These are phyloP conservation scores for Tragelaphus imberbis DNA, from an alignment of 2,113 vertebrate genomes.

Conservation along the genomic window DNA sequence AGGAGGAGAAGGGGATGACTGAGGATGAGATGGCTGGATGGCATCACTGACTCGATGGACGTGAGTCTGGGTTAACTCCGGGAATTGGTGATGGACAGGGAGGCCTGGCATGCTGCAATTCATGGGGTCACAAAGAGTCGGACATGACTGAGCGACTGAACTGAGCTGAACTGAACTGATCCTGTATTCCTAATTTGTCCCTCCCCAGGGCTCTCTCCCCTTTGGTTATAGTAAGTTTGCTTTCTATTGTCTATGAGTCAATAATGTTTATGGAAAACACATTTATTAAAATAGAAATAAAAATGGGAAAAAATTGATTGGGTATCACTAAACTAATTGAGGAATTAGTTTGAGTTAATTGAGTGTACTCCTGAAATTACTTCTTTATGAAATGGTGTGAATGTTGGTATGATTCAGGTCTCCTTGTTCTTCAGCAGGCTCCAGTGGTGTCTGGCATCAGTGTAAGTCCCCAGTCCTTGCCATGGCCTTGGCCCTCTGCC, in stretches of 20 bases:
- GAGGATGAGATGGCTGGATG: too few relatives aligned
- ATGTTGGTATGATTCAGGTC: background rate
- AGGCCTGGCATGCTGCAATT: too few relatives aligned
- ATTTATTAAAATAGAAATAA: background rate
- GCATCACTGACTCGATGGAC: too few relatives aligned
- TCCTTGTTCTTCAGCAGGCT: background rate
- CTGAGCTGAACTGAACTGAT: background rate
- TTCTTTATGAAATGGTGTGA: background rate
- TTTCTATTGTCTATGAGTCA: background rate
- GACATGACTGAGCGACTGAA: too few relatives aligned
- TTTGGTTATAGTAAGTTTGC: background rate
- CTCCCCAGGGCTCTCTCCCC: background rate
- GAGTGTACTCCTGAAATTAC: background rate
- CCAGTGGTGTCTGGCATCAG: background rate
- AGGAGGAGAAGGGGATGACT: too few relatives aligned
- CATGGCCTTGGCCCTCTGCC: fast-evolving
- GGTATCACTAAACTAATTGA: background rate
- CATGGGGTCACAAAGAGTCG: too few relatives aligned
- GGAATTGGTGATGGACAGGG: too few relatives aligned
- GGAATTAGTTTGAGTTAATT: background rate
- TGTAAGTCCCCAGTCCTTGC: background rate
- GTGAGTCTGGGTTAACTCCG: too few relatives aligned
- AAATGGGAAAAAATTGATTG: background rate
- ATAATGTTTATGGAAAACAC: background rate
- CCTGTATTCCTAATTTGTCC: background rate